A percentile compares a stretch with the other conserved stretches of the same genome.
These are phyloP conservation scores for Coccyzus lansbergi DNA, from an alignment of 2,797 vertebrate species.

Conservation along the genomic window DNA sequence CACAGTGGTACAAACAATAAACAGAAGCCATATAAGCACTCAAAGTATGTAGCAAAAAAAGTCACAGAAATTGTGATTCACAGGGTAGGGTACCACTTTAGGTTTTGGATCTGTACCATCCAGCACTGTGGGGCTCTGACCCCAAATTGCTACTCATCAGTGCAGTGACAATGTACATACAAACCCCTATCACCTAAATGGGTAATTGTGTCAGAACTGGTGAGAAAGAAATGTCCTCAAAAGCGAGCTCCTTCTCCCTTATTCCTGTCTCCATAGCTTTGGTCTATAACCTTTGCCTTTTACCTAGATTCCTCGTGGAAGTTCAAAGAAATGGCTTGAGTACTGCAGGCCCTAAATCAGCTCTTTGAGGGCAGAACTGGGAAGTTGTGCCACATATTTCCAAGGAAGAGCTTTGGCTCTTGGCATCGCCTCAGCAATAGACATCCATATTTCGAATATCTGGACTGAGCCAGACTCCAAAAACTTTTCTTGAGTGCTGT, in stretches of 20 bases:
- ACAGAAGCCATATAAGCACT: not conserved
- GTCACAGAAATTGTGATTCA: not conserved
- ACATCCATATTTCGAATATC: not conserved
- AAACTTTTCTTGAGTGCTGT: not conserved
- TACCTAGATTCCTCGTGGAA: not conserved
- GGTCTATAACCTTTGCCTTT: not conserved
- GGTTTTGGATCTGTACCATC: not conserved
- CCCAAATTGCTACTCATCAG: not conserved
- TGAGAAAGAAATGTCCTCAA: not conserved
- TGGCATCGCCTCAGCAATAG: not conserved
- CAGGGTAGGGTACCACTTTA: not conserved
- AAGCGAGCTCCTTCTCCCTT: not conserved
- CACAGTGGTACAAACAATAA: not conserved
- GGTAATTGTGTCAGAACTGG: not conserved
- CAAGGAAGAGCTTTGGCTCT: not conserved
- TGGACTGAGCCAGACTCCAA: not conserved
- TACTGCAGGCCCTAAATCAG: not conserved
- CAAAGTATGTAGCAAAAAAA: not conserved
- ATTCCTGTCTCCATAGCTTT: not conserved
- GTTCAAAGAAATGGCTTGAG: accelerated
- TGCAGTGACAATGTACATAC: not conserved
- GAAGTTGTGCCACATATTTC: not conserved
- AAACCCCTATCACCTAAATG: not conserved
- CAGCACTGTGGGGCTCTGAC: not conserved
- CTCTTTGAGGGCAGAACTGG: not conserved